Conservation (phyloP, 1,140 invertebrate species). For the Armadillidium nasatum region DNA sequence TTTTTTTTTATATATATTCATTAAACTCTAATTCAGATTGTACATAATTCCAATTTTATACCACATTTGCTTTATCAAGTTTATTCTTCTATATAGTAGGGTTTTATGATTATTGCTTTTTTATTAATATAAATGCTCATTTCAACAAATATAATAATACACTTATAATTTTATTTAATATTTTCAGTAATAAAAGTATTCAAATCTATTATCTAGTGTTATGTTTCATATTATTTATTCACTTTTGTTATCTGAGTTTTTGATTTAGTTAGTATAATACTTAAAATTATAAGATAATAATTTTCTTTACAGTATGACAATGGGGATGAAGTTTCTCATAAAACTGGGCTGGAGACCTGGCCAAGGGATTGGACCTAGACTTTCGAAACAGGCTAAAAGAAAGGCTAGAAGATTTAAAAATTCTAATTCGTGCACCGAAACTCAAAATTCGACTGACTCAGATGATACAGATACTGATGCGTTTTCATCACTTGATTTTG, state of each 20-base stretch:
- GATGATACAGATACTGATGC: neutral
- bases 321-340: conserved; percentile 77
- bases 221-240: no score
- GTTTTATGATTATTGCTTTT: no score
- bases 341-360: conserved; percentile 87
- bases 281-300: neutral
- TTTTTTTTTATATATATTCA: no score
- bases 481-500: neutral
- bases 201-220: no score
- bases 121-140: no score
- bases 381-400: conserved; percentile 60
- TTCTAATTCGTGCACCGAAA: neutral
- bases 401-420: conserved; percentile 16
- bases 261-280: neutral
- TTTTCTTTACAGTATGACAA: conserved; percentile 63
- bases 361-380: conserved; percentile 77
- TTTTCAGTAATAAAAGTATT: neutral
- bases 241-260: no score
- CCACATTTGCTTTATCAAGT: no score
- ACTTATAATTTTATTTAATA: neutral
- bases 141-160: no score
- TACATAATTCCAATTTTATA: no score
- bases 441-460: neutral
- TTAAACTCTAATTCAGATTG: no score
- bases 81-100: no score